These are phyloP conservation scores for Oscheius sp. DNA, from an alignment of 2,888 invertebrate species.

Conservation along the genomic window DNA sequence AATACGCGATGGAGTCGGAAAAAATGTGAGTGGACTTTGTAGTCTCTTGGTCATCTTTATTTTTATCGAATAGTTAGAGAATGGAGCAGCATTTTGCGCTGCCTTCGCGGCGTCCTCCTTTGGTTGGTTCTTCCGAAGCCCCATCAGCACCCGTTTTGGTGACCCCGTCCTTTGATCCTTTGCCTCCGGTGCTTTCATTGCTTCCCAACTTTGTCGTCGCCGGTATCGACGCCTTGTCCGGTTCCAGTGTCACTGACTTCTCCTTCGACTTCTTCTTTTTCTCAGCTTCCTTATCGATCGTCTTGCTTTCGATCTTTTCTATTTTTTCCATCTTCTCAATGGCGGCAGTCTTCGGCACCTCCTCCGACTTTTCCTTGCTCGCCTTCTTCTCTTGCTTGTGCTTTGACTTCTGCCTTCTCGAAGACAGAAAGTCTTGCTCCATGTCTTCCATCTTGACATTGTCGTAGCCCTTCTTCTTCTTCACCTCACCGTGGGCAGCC, in stretches of 20 bases:
- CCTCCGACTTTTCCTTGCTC: not conserved
- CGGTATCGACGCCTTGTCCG: no score
- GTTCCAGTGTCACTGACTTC: no score
- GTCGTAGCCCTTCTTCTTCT: conserved; percentile 20
- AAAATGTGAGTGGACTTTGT: conserved; percentile 34
- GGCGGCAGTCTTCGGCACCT: not conserved
- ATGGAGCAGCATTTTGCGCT: no score
- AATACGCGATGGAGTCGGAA: conserved; percentile 45
- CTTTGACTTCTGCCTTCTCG: no score
- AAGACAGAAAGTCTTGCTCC: not conserved
- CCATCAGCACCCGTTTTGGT: no score
- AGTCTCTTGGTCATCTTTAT: not conserved
- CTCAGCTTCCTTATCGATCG: no score
- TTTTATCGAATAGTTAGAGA: no score
- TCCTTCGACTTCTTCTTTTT: not conserved
- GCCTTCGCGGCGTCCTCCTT: no score
- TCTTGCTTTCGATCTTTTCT: not conserved
- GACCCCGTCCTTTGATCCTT: no score
- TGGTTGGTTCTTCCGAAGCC: no score
- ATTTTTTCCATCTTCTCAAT: not conserved
- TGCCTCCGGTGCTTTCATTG: not conserved
- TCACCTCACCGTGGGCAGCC: not conserved
- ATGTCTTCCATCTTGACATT: conserved; percentile 11
- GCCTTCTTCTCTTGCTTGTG: not conserved
- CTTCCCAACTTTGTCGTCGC: not conserved